Base-by-base conservation (phyloP, 2,888 invertebrate genomes). In the Criorhina ranunculi region DNA sequence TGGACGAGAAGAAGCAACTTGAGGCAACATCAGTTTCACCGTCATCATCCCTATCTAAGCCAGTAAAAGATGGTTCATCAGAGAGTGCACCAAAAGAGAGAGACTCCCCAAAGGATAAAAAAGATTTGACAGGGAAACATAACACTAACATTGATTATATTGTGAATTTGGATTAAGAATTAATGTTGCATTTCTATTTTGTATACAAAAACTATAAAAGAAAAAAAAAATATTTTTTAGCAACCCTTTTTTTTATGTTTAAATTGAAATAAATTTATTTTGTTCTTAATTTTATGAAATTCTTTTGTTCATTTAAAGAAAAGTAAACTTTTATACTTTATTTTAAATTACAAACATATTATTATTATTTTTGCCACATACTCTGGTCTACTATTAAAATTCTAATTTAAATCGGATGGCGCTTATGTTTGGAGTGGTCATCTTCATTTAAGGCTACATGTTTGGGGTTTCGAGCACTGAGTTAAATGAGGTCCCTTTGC, bases 1-100 rank as follows among this genome's bases (percentile, higher is more conserved):
- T 87, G 31, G 72, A 81, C 17, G 79, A 76, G 42, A 83, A 82
- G 31, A 75, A 83, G 4, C 64, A 78, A 49, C 12, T 80, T 29
- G 49, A 73, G 51, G 46, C 69, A 8, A 15, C 15, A 35, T 31
- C 55, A 1, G 31, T 33, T 7, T 19, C 64, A 4, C 11, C 44
- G 5, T 42, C 64, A 17, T 42, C 57, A 5, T 49, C 17, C 1
- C 4, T 24, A 24, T 3, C 24, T 24, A 75, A 70, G 11, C 0
- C 19, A 15, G 15, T 37, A 31, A 70, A 69, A 29, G 33, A 40
- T 12, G 24, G 24, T 0, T 24, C 64, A 40, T 24, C 64, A 40
- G 66, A 29, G 5, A 59, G 2, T 49, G 40, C 70, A 17, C 53
- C 66, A 40, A 66, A 53, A 12, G 33, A 35, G n/a, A n/a, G 5